phyloP scores from a whole-genome alignment of 2,888 invertebrate species.

The Neoaliturus tenellus region DNA sequence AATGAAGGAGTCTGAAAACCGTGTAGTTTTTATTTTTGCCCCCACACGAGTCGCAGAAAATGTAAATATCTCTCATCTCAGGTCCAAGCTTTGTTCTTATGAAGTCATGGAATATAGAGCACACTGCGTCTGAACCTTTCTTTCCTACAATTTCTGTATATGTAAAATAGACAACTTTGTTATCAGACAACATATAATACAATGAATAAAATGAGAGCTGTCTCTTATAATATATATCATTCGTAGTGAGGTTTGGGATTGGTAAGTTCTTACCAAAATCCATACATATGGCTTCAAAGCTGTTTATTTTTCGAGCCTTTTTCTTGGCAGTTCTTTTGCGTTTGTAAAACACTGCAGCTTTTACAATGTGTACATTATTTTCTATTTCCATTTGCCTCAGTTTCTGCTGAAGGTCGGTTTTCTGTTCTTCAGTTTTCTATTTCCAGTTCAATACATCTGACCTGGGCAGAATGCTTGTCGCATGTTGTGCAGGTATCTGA shows the following conservation, averaged over 20 bases:
- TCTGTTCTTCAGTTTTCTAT: too few species aligned
- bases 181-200: not conserved
- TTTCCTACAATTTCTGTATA: conserved; percentile 6
- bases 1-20: not conserved
- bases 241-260: conserved; percentile 13
- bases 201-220: not conserved
- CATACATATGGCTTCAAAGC: conserved; percentile 11
- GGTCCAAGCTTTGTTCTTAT: conserved; percentile 13
- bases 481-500: not conserved
- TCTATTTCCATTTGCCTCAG: not conserved
- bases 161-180: not conserved
- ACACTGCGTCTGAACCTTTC: not conserved
- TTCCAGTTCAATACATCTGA: not conserved
- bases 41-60: not conserved
- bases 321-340: not conserved
- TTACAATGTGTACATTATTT: conserved; percentile 15
- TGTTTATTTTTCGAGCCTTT: too few species aligned
- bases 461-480: conserved; percentile 15
- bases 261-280: conserved; percentile 8
- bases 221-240: conserved; percentile 20
- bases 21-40: conserved; percentile 10
- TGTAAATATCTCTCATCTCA: conserved; percentile 19
- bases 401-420: conserved; percentile 4
- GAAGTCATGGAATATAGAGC: conserved; percentile 9
- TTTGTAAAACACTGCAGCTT: conserved; percentile 21